These are phyloP conservation scores for Rhabdornis inornatus DNA, from an alignment of 2,113 vertebrate species.

Conservation along the genomic window DNA sequence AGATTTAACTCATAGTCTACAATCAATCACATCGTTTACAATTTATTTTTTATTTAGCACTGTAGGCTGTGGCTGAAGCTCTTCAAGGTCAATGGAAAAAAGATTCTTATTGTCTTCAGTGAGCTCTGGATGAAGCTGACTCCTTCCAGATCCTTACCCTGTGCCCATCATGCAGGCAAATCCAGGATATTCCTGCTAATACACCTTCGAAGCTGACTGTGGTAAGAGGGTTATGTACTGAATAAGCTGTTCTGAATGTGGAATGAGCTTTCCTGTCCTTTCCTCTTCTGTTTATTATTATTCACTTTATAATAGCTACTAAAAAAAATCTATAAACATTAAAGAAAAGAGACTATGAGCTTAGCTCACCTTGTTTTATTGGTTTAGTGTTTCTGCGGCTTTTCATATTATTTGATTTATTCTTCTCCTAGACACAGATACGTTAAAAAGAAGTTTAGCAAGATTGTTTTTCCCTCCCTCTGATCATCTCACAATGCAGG, in stretches of 20 bases:
- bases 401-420: slow-evolving; percentile 83
- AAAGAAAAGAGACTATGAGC: slow-evolving; percentile 47
- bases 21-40: neutral
- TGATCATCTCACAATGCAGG: slow-evolving; percentile 46
- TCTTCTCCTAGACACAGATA: slow-evolving; percentile 78
- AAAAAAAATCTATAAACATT: slow-evolving; percentile 43
- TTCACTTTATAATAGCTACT: slow-evolving; percentile 29
- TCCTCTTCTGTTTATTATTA: slow-evolving; percentile 25
- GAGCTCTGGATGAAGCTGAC: neutral
- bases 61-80: neutral
- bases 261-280: slow-evolving; percentile 21
- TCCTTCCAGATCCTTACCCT: neutral
- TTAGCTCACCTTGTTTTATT: slow-evolving; percentile 81
- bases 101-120: neutral
- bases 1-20: neutral
- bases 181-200: neutral
- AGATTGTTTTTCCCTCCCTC: slow-evolving; percentile 35
- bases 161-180: neutral
- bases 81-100: neutral
- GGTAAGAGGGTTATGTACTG: slow-evolving; percentile 3
- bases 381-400: slow-evolving; percentile 84
- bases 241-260: slow-evolving; percentile 12
- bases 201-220: neutral
- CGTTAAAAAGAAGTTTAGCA: slow-evolving; percentile 58
- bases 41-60: neutral